Base-by-base conservation (phyloP, 2,888 invertebrate species). In the Cosmopolites sordidus region DNA sequence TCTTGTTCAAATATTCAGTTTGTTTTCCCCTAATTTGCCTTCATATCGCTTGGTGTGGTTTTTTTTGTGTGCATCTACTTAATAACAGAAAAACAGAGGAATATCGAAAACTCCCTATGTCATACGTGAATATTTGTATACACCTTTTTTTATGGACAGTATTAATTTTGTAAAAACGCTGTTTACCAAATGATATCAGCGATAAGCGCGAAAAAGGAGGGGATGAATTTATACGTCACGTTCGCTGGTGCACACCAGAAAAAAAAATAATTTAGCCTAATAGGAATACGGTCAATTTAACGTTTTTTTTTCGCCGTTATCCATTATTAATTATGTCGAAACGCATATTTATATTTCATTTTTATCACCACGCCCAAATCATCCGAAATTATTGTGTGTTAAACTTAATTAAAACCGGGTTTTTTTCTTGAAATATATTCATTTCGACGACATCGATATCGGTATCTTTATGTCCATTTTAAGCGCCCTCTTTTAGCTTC, bases 161-260 rank as follows among this genome's bases (percentile, higher is more conserved):
- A 51, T 51, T 51, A 51, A 51, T 51, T 51, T 45, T 45, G 51
- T 51, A 51, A 51, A 51, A 51, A 51, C 51, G 40, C 45, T 51
- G 41, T 51, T 51, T 51, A 45, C 51, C 45, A 17, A 45, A 16
- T 30, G 51, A 51, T 51, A 51, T 51, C 16, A 51, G 45, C 42
- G 51, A 51, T 51, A 51, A 51, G 40, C 44, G 40, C 51, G 30
- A 29, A 51, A n/a, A 5, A 12, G 33, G 33, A 9, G 33, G 33
- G 33, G 12, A 33, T 33, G 12, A 43, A 44, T 51, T 51, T 51
- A 51, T 51, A 40, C 39, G 45, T 51, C 51, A 44, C 43, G 44
- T 41, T 12, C n/a, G 33, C n/a, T 11, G 33, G n/a, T 12, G n/a
- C 33, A 33, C 49, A 38, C 14, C 14, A 2, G n/a, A 29, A 14